Evolutionary conservation across 2,113 vertebrate species (phyloP).

Genomic region (Ammodytes marinus): DNA sequence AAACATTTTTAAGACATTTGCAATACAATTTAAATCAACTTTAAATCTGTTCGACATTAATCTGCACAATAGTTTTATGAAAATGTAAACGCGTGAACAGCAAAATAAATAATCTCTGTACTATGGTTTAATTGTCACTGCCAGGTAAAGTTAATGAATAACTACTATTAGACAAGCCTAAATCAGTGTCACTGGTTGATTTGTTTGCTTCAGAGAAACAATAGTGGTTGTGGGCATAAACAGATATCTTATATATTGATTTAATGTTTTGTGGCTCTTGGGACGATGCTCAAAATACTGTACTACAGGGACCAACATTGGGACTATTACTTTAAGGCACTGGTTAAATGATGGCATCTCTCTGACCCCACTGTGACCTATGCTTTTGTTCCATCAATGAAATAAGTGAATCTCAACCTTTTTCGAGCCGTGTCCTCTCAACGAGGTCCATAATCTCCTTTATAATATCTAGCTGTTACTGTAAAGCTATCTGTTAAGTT

Average conservation of each 20-base stretch:
- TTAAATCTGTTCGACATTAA: neutral
- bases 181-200: conserved; percentile 5
- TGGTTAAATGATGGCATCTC: conserved; percentile 26
- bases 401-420: conserved; percentile 15
- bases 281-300: conserved; percentile 49
- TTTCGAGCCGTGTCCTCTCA: conserved; percentile 27
- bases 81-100: neutral
- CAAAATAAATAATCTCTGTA: neutral
- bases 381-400: conserved; percentile 27
- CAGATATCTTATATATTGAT: conserved; percentile 60
- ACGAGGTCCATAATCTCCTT: conserved; percentile 17
- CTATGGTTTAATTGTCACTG: conserved; percentile 19
- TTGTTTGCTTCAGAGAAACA: conserved; percentile 11
- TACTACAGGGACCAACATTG: conserved; percentile 40
- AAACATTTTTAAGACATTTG: neutral
- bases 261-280: conserved; percentile 38
- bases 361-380: conserved; percentile 55
- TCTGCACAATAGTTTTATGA: neutral
- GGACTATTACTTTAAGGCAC: conserved; percentile 14
- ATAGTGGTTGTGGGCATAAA: conserved; percentile 40
- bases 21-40: neutral
- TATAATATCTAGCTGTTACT: conserved; percentile 37
- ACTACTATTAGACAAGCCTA: neutral
- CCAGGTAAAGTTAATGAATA: conserved; percentile 9
- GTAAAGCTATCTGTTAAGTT: conserved; percentile 55